Conservation (phyloP, 2,797 vertebrate species). For the Distichodus sexfasciatus region DNA sequence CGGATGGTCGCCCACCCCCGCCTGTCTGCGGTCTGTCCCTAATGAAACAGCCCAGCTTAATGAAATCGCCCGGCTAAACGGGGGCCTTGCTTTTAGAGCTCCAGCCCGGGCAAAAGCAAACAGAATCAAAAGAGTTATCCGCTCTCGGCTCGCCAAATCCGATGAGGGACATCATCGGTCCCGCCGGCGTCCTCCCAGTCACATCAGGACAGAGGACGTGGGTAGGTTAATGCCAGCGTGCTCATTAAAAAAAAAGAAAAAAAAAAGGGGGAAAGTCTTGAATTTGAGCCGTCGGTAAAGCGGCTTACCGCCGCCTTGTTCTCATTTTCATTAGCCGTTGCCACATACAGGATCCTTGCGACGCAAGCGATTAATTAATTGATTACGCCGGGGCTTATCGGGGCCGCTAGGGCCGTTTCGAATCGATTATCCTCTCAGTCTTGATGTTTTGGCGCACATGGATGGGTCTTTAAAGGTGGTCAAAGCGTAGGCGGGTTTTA, state of each 20-base stretch:
- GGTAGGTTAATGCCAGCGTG: not conserved
- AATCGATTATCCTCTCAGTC: not conserved
- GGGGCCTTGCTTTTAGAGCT: not conserved
- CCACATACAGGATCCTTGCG: conserved; percentile 23
- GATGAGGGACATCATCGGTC: not conserved
- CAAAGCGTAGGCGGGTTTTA: too few species aligned
- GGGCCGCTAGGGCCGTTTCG: not conserved
- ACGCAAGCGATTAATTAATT: conserved; percentile 37
- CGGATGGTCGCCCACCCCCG: conserved; percentile 8
- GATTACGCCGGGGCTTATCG: conserved; percentile 24
- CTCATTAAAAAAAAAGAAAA: conserved; percentile 24
- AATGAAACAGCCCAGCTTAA: conserved; percentile 29
- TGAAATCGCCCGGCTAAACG: not conserved
- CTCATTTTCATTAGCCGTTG: conserved; percentile 16
- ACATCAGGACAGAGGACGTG: conserved; percentile 6
- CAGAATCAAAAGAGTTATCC: not conserved
- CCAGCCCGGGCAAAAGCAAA: not conserved
- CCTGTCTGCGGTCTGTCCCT: conserved; percentile 8
- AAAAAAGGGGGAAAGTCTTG: not conserved
- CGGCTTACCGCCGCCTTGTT: conserved; percentile 23
- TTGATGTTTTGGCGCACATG: not conserved
- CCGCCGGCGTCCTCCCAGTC: not conserved
- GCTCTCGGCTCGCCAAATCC: not conserved
- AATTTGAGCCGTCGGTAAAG: conserved; percentile 10
- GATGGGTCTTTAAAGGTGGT: not conserved